Percentiles rank a stretch among this genome's conserved stretches.
phyloP scores from a whole-genome alignment of 2,113 vertebrate genomes.

The Bucco capensis region DNA sequence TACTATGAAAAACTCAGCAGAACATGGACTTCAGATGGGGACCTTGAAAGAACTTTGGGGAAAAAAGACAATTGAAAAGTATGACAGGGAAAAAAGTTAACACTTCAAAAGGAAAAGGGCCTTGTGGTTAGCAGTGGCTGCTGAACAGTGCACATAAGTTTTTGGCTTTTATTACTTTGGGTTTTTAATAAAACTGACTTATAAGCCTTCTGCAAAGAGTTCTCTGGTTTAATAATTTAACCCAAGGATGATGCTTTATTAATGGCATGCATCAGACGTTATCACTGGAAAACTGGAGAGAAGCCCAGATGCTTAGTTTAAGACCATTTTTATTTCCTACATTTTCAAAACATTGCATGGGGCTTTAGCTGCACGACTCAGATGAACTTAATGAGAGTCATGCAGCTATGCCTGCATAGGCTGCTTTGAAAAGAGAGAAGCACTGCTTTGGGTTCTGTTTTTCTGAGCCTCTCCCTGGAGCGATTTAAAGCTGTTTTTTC shows the following conservation, averaged over 20 bases:
- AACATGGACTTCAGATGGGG: background rate
- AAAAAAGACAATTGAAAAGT: background rate
- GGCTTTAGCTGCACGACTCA: slow-evolving; percentile 49
- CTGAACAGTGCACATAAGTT: background rate
- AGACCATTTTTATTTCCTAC: slow-evolving; percentile 26
- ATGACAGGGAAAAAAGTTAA: background rate
- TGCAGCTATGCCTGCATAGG: background rate
- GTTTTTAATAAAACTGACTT: background rate
- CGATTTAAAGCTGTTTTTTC: slow-evolving; percentile 21
- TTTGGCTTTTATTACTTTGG: background rate
- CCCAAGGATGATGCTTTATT: slow-evolving; percentile 14
- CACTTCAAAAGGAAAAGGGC: background rate
- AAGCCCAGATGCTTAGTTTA: slow-evolving; percentile 32
- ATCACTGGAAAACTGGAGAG: background rate
- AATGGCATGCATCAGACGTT: slow-evolving; percentile 19
- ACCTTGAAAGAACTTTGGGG: background rate
- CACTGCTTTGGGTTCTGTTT: background rate
- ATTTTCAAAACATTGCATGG: slow-evolving; percentile 58
- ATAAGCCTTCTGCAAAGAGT: background rate
- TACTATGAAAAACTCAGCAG: background rate
- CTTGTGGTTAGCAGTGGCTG: background rate
- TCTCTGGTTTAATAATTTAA: slow-evolving; percentile 36
- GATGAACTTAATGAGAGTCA: slow-evolving; percentile 49
- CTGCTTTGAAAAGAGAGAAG: slow-evolving; percentile 25
- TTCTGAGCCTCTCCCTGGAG: slow-evolving; percentile 29